phyloP scores from a whole-genome alignment of 2,888 invertebrate species.

The Dendrolimus pini region DNA sequence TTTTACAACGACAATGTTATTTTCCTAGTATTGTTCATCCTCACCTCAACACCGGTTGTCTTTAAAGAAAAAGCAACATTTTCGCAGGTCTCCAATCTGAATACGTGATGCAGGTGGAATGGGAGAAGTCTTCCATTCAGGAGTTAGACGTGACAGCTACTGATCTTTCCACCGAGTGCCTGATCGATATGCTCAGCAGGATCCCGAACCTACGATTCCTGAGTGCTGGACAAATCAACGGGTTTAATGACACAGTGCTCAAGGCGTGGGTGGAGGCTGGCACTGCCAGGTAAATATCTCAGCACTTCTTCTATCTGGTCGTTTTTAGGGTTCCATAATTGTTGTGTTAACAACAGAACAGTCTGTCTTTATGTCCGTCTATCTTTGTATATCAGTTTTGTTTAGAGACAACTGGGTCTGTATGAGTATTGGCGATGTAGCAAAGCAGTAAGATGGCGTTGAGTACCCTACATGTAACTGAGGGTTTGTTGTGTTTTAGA shows the following conservation, averaged over 20 bases:
- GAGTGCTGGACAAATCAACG: slow-evolving; percentile 97
- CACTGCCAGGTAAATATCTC: slow-evolving; percentile 76
- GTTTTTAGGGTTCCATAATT: slow-evolving; percentile 44
- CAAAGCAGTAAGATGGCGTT: too few species aligned
- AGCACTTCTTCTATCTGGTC: slow-evolving; percentile 90
- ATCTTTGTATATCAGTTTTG: too few species aligned
- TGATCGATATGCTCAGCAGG: slow-evolving; percentile 93
- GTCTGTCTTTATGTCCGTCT: too few species aligned
- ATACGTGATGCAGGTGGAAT: slow-evolving; percentile 96
- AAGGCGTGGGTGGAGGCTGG: slow-evolving; percentile 95
- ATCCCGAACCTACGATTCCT: slow-evolving; percentile 92
- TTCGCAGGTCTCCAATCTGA: slow-evolving; percentile 87
- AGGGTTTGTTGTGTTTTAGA: too few species aligned
- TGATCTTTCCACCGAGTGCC: slow-evolving; percentile 94
- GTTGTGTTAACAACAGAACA: too few species aligned
- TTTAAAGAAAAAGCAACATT: too few species aligned
- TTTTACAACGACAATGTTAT: too few species aligned
- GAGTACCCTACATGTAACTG: too few species aligned
- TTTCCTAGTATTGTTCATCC: too few species aligned
- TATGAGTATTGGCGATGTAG: too few species aligned
- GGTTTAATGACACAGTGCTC: slow-evolving; percentile 96
- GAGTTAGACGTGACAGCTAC: slow-evolving; percentile 98
- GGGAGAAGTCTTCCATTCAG: slow-evolving; percentile 96
- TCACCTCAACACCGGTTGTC: too few species aligned
- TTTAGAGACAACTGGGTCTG: too few species aligned